Conservation (phyloP, 2,888 invertebrate genomes). For the Andrena fulva region DNA sequence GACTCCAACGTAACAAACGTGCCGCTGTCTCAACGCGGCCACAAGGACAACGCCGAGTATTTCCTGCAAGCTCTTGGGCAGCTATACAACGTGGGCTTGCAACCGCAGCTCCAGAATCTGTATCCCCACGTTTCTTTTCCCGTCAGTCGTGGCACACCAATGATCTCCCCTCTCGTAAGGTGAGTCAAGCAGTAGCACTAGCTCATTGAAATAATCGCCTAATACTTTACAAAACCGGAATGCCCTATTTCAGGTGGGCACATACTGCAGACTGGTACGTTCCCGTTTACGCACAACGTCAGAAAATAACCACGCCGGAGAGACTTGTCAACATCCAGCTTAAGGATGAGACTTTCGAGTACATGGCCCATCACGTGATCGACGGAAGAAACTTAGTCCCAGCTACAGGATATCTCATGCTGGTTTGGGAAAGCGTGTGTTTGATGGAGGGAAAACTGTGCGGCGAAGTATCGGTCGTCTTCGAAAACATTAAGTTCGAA, state of each 20-base stretch:
- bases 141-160: constrained; percentile 94
- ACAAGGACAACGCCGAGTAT: constrained; percentile 88
- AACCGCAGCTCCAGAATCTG: constrained; percentile 90
- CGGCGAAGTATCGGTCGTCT: constrained; percentile 91
- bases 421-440: constrained; percentile 93
- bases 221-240: not conserved
- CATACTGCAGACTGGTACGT: constrained; percentile 92
- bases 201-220: not conserved
- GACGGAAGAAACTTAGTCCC: constrained; percentile 94
- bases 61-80: constrained; percentile 89
- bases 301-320: constrained; percentile 89
- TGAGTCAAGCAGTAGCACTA: not conserved
- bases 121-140: constrained; percentile 92
- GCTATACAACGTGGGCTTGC: constrained; percentile 91
- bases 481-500: constrained; percentile 87
- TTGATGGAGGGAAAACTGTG: constrained; percentile 89
- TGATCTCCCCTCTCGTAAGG: constrained; percentile 92
- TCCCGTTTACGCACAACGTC: constrained; percentile 89
- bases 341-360: constrained; percentile 89
- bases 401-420: constrained; percentile 92
- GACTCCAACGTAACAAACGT: constrained; percentile 90
- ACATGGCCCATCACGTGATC: constrained; percentile 92
- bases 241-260: constrained; percentile 89
- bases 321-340: constrained; percentile 87
- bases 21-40: constrained; percentile 90